phyloP scores from a whole-genome alignment of 1,140 invertebrate species.

The Drosophila seguyi region DNA sequence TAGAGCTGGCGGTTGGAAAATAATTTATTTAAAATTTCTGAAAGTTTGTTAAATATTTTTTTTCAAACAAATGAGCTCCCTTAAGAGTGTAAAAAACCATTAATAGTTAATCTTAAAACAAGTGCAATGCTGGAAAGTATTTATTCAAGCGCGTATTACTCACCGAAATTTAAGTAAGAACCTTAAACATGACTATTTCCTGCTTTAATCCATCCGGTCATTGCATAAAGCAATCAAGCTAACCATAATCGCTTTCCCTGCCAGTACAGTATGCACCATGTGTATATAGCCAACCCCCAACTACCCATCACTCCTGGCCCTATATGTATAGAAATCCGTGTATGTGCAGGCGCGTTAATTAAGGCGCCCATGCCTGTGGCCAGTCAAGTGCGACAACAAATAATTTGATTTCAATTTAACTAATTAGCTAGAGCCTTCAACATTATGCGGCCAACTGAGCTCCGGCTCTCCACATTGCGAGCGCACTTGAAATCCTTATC shows the following conservation, averaged over 20 bases:
- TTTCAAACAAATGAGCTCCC: too few species aligned
- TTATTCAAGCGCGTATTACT: background rate
- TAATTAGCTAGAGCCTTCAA: slow-evolving; percentile 81
- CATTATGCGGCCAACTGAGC: slow-evolving; percentile 58
- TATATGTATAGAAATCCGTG: slow-evolving; percentile 14
- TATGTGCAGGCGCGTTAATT: slow-evolving; percentile 75
- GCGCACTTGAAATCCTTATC: slow-evolving; percentile 73
- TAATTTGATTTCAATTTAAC: slow-evolving; percentile 85
- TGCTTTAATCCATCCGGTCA: slow-evolving; percentile 2
- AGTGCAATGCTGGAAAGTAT: background rate
- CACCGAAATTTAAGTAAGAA: background rate
- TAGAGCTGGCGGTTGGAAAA: background rate
- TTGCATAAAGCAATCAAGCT: slow-evolving; percentile 51
- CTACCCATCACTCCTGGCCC: background rate
- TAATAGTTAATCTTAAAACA: background rate
- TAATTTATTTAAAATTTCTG: background rate
- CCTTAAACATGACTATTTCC: background rate
- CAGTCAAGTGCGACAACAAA: slow-evolving; percentile 85
- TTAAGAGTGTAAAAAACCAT: too few species aligned
- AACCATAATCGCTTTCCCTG: slow-evolving; percentile 40
- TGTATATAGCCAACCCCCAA: slow-evolving; percentile 7
- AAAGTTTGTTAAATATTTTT: background rate
- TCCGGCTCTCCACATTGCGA: slow-evolving; percentile 22
- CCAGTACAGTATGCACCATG: slow-evolving; percentile 15
- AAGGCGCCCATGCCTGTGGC: slow-evolving; percentile 79